Conservation (phyloP, 2,113 vertebrate genomes). For the Colossoma macropomum region DNA sequence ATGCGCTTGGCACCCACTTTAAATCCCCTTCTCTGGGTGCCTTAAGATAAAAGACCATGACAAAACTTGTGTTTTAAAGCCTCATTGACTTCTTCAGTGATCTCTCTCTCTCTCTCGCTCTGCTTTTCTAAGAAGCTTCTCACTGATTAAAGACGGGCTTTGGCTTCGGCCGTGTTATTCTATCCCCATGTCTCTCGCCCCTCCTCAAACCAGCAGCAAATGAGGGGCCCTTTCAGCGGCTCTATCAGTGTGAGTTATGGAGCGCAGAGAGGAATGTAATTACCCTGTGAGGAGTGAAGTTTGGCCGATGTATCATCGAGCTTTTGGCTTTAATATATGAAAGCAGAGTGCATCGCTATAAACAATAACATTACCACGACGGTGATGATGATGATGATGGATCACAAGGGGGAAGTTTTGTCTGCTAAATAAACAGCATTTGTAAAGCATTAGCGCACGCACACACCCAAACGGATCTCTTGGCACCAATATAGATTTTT, state of each 20-base stretch:
- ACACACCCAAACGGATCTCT: constrained; percentile 1
- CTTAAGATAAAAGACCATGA: constrained; percentile 38
- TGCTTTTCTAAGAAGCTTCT: neutral
- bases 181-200: neutral
- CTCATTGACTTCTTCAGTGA: constrained; percentile 33
- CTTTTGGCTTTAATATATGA: constrained; percentile 50
- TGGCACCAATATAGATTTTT: constrained; percentile 24
- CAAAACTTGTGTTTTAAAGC: constrained; percentile 25
- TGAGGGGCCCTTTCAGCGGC: constrained; percentile 44
- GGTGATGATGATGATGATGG: constrained; percentile 48
- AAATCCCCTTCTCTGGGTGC: constrained; percentile 20
- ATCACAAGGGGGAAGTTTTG: constrained; percentile 22
- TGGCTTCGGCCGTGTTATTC: constrained; percentile 31
- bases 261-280: constrained; percentile 47
- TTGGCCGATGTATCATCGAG: constrained; percentile 48
- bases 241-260: constrained; percentile 55
- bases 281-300: constrained; percentile 53
- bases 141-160: constrained; percentile 48
- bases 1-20: neutral
- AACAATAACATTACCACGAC: constrained; percentile 45
- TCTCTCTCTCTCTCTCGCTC: neutral
- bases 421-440: constrained; percentile 50
- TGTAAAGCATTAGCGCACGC: constrained; percentile 3
- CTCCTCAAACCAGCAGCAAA: constrained; percentile 27
- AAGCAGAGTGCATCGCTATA: constrained; percentile 42